Evolutionary conservation across 2,888 invertebrate species (phyloP).

Genomic region (Meganola albula): DNA sequence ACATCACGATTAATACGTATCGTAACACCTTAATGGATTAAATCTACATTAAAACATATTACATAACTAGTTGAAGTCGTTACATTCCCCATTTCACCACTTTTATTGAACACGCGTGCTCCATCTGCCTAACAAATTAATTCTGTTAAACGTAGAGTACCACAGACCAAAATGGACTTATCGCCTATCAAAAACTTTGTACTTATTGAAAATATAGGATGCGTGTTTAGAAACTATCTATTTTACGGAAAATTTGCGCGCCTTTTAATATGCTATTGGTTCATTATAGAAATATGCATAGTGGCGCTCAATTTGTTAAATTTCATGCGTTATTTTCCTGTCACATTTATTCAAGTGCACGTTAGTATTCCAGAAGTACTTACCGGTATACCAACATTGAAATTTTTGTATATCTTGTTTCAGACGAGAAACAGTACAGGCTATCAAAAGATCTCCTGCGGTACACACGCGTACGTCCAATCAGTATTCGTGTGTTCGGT

Average conservation of each 20-base stretch:
- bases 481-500: conserved; percentile 36
- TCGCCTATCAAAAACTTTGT: conserved; percentile 21
- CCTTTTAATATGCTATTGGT: conserved; percentile 9
- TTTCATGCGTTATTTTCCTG: no score
- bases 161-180: conserved; percentile 14
- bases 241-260: conserved; percentile 11
- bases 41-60: no score
- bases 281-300: conserved; percentile 6
- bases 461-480: conserved; percentile 30
- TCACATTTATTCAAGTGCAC: conserved; percentile 6
- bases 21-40: conserved; percentile 12
- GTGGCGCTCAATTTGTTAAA: not conserved
- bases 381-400: no score
- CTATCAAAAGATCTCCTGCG: conserved; percentile 38
- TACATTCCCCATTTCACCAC: no score
- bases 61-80: no score
- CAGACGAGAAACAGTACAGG: conserved; percentile 32
- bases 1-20: no score
- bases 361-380: no score
- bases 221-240: conserved; percentile 29
- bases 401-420: no score
- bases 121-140: no score
- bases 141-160: no score
- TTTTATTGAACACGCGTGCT: no score
- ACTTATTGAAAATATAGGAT: conserved; percentile 23